Percentiles rank a stretch among this genome's conserved stretches.
These are phyloP conservation scores for Poeciliopsis prolifica DNA, from an alignment of 2,113 vertebrate genomes.

Conservation along the genomic window DNA sequence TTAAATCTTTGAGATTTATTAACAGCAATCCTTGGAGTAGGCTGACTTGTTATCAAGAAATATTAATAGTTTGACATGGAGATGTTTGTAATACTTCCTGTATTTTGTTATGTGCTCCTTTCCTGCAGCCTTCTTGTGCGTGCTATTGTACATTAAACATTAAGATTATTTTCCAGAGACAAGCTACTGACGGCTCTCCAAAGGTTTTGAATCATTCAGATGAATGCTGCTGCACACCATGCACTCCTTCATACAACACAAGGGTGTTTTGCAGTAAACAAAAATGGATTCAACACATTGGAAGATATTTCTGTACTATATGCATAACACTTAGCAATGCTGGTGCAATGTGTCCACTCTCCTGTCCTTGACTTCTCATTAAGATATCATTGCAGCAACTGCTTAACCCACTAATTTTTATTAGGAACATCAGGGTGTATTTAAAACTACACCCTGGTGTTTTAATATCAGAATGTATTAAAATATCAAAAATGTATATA, in stretches of 20 bases:
- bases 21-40: not conserved
- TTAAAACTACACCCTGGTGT: not conserved
- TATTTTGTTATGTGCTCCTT: not conserved
- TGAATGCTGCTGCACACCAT: slow-evolving; percentile 38
- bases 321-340: not conserved
- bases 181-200: slow-evolving; percentile 37
- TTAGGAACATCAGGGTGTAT: not conserved
- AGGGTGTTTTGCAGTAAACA: slow-evolving; percentile 11
- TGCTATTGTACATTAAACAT: slow-evolving; percentile 66
- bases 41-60: too few relatives aligned
- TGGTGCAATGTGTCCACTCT: too few relatives aligned
- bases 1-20: too few relatives aligned
- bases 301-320: not conserved
- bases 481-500: too few relatives aligned
- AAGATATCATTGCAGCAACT: not conserved
- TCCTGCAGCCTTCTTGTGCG: slow-evolving; percentile 48
- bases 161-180: slow-evolving; percentile 38
- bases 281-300: slow-evolving; percentile 4
- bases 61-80: not conserved
- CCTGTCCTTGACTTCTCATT: slow-evolving; percentile 1
- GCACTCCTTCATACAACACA: slow-evolving; percentile 19
- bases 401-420: not conserved
- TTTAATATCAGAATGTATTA: too few relatives aligned
- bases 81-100: not conserved
- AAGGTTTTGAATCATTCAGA: slow-evolving; percentile 69